A percentile compares a stretch with the other conserved stretches of the same genome.
phyloP scores from a whole-genome alignment of 2,113 vertebrate species.

The Hylia prasina region DNA sequence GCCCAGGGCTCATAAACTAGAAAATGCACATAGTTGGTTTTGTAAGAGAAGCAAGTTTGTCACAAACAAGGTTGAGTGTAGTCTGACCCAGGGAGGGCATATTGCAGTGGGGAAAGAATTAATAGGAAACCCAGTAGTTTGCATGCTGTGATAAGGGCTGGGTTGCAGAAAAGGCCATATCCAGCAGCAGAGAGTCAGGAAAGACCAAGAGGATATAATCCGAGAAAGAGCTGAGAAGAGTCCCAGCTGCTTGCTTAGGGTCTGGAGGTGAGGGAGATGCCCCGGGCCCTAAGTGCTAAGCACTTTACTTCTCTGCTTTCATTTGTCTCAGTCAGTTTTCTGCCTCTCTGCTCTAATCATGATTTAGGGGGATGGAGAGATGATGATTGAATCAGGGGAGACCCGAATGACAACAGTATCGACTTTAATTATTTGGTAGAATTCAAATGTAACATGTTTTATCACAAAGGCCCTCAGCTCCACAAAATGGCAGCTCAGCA shows the following conservation, averaged over 20 bases:
- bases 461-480: neutral
- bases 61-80: neutral
- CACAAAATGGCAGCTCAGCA: neutral
- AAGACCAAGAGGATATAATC: neutral
- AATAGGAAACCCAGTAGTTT: neutral
- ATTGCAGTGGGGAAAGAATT: neutral
- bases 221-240: neutral
- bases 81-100: neutral
- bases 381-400: neutral
- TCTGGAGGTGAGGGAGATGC: neutral
- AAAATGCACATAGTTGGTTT: neutral
- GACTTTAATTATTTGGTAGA: neutral
- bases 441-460: neutral
- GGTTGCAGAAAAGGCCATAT: neutral
- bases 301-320: neutral
- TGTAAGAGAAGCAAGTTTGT: neutral
- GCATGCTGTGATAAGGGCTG: neutral
- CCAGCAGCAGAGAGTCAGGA: neutral
- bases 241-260: neutral
- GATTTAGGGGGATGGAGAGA: neutral
- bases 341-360: neutral
- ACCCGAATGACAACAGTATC: neutral
- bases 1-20: neutral
- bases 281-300: neutral
- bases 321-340: neutral